Base-by-base conservation (phyloP, 1,140 invertebrate genomes). In the Hesperophylax magnus region DNA sequence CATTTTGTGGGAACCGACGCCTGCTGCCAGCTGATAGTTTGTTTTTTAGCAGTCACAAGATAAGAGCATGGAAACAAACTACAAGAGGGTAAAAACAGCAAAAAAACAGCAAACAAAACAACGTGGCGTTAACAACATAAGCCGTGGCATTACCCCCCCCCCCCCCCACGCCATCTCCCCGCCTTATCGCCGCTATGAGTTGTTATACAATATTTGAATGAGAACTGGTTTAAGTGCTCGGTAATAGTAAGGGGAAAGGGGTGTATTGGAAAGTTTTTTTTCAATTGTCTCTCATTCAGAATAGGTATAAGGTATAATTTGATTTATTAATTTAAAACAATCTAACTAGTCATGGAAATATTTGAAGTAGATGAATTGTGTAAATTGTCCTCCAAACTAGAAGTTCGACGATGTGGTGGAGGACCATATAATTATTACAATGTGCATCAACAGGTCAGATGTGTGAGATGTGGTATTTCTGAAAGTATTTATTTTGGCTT, bases 131-230 rank as follows among this genome's bases (percentile, higher is more conserved):
- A 47, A 47, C 39, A 47, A 47, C 39, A 47, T 14, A 47, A 47
- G 9, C 39, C 39, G 39, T 47, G 39, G 24, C 63, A 31, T 71
- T 71, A 47, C 39, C 20, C 18, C 27, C 63, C 11, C 67, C 34
- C 18, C 27, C 63, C 11, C 67, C 34, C 18, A 17, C 63, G 22
- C 67, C 34, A n/a, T n/a, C n/a, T n/a, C 6, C 18, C 27, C 63
- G 22, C 67, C 34, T 71, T 71, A 71, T 71, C 67, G 22, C 67
- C 34, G 67, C 67, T 71, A 71, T 47, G 67, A 52, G 67, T 53
- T 52, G 67, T 18, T 65, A 58, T 34, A 71, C 34, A 52, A 20
- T 71, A 53, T 71, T 71, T 47, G 22, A 65, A 71, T 52, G 31
- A 71, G 31, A 52, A 52, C 67, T 47, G 67, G 39, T 34, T 71